These are phyloP conservation scores for Aselliscus stoliczkanus DNA, from an alignment of 2,797 vertebrate species.

Conservation along the genomic window DNA sequence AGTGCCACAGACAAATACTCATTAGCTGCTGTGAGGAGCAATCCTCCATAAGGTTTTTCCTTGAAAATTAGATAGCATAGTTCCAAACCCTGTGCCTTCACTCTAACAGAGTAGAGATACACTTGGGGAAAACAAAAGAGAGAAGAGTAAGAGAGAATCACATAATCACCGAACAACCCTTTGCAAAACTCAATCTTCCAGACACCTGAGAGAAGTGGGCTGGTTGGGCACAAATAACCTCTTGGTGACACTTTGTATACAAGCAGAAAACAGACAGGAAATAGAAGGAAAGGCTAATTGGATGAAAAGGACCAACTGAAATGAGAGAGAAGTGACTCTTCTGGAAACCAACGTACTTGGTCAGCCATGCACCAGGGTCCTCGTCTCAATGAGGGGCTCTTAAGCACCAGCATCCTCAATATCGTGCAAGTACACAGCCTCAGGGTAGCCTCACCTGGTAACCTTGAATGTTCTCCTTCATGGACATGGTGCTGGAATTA, in stretches of 20 bases:
- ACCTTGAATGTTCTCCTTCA: background rate
- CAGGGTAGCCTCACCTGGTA: background rate
- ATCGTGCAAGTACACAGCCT: background rate
- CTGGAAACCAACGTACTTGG: background rate
- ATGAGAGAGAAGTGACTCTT: background rate
- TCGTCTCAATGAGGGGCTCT: background rate
- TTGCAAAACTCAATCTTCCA: constrained; percentile 55
- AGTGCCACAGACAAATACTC: background rate
- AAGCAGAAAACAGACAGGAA: constrained; percentile 56
- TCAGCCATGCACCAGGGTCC: too few relatives aligned
- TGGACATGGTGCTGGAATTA: background rate
- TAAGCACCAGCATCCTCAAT: background rate
- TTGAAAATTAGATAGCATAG: constrained; percentile 32
- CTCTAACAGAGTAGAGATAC: constrained; percentile 26
- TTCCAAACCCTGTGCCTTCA: constrained; percentile 19
- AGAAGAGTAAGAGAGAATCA: constrained; percentile 30
- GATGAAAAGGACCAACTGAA: constrained; percentile 36
- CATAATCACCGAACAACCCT: constrained; percentile 40
- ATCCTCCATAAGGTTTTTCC: constrained; percentile 43
- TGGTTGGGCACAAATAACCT: constrained; percentile 43
- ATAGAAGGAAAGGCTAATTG: constrained; percentile 36
- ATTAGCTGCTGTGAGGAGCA: constrained; percentile 37
- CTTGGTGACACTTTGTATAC: constrained; percentile 45
- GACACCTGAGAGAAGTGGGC: constrained; percentile 50
- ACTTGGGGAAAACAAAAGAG: background rate